A percentile compares a stretch with the other conserved stretches of the same genome.
phyloP scores from a whole-genome alignment of 2,888 invertebrate genomes.

The Nesidiocoris tenuis region DNA sequence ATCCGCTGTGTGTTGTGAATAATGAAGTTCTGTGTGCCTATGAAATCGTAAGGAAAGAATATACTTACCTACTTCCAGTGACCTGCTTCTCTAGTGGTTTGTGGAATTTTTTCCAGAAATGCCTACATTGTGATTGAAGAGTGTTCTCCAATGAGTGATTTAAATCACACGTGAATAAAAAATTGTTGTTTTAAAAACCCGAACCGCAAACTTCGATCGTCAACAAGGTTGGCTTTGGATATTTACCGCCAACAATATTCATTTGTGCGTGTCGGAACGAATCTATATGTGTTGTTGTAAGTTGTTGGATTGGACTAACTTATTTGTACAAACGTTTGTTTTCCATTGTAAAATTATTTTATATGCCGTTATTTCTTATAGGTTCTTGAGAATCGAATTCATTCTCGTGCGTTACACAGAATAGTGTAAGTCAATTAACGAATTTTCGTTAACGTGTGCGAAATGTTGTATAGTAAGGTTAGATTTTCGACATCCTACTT shows the following conservation, averaged over 20 bases:
- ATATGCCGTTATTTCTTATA: not conserved
- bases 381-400: not conserved
- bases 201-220: not conserved
- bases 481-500: conserved; percentile 13
- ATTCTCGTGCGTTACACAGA: conserved; percentile 5
- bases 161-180: conserved; percentile 22
- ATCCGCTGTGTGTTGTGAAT: conserved; percentile 31
- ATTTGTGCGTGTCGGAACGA: not conserved
- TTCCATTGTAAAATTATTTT: not conserved
- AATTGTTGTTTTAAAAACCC: not conserved
- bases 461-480: conserved; percentile 12
- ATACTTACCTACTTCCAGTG: not conserved
- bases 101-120: conserved; percentile 41
- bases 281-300: not conserved
- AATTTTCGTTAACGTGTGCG: conserved; percentile 15
- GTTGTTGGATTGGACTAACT: not conserved
- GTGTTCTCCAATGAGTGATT: conserved; percentile 39
- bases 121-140: conserved; percentile 42
- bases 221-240: not conserved
- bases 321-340: not conserved
- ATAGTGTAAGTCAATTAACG: conserved; percentile 40
- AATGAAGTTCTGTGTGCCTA: conserved; percentile 27
- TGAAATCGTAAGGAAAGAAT: not conserved
- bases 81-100: conserved; percentile 25
- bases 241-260: not conserved